phyloP scores from a whole-genome alignment of 2,797 vertebrate species.

The Paramormyrops hopkinsi region DNA sequence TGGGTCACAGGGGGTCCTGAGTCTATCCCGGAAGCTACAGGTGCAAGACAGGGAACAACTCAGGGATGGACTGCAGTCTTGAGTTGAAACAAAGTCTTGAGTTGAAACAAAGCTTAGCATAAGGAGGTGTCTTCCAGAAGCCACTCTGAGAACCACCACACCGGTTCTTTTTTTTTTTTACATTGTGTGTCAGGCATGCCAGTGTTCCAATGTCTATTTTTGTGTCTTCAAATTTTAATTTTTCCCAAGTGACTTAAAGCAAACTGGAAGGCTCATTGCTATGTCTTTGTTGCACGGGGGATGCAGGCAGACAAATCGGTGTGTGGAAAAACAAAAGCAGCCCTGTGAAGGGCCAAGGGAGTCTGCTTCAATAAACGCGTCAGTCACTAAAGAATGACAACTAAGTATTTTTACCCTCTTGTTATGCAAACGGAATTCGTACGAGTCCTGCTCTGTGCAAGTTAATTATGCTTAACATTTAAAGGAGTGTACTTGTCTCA shows the following conservation, averaged over 20 bases:
- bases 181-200: not conserved
- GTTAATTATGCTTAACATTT: slow-evolving; percentile 56
- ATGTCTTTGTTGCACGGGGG: not conserved
- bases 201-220: not conserved
- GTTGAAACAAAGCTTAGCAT: not conserved
- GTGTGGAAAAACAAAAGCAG: not conserved
- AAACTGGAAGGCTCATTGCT: not conserved
- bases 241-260: not conserved
- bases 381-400: slow-evolving; percentile 33
- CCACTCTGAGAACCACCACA: not conserved
- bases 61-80: not conserved
- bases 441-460: slow-evolving; percentile 51
- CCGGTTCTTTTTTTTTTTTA: not conserved
- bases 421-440: slow-evolving; percentile 57
- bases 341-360: not conserved
- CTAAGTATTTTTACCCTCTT: slow-evolving; percentile 45
- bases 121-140: not conserved
- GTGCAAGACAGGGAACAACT: not conserved
- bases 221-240: not conserved
- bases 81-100: not conserved
- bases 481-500: slow-evolving; percentile 17
- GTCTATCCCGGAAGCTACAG: not conserved
- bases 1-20: not conserved
- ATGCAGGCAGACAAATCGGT: not conserved
- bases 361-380: slow-evolving; percentile 11